These are phyloP conservation scores for Buathra laborator DNA, from an alignment of 2,888 invertebrate species.

Conservation along the genomic window DNA sequence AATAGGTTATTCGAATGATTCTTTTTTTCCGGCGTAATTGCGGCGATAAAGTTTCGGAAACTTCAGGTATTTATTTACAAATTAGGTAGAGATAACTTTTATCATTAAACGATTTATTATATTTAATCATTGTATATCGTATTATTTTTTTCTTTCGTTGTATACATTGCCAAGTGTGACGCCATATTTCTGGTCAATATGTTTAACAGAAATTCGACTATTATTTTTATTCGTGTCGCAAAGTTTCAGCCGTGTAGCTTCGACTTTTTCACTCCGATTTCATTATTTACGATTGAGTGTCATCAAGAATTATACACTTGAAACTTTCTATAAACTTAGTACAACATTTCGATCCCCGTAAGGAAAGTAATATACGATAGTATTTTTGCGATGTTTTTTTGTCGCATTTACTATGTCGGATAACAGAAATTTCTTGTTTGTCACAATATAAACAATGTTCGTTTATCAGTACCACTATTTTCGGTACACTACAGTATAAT, in stretches of 20 bases:
- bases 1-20: neutral
- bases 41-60: neutral
- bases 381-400: too few species aligned
- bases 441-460: neutral
- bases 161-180: neutral
- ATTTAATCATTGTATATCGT: neutral
- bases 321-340: neutral
- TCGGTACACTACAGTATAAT: too few species aligned
- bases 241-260: neutral
- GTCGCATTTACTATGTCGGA: too few species aligned
- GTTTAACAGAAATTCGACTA: neutral
- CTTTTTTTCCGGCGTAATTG: neutral
- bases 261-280: neutral
- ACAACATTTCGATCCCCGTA: neutral
- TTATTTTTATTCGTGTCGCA: neutral
- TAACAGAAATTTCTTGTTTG: neutral
- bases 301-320: neutral
- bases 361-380: too few species aligned
- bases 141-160: neutral
- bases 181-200: neutral
- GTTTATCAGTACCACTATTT: too few species aligned
- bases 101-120: constrained; percentile 8
- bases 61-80: neutral
- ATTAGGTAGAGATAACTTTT: neutral
- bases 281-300: neutral